phyloP scores from a whole-genome alignment of 2,113 vertebrate species.

The Sander lucioperca region DNA sequence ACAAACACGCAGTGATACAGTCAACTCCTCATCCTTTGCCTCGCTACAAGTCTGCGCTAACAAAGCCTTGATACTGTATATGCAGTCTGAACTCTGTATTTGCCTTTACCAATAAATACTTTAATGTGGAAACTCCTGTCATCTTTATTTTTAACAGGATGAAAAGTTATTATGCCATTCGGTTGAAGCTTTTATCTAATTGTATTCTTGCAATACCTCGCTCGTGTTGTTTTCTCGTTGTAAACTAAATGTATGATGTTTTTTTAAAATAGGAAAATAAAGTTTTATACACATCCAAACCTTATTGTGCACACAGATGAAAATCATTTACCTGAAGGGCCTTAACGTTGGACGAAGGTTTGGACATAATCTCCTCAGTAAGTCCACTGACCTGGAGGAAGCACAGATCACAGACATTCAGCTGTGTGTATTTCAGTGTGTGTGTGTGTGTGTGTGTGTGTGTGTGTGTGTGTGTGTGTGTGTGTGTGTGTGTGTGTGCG shows the following conservation, averaged over 20 bases:
- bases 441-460: conserved; percentile 29
- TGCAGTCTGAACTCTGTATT: conserved; percentile 65
- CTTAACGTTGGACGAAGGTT: conserved; percentile 95
- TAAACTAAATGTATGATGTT: background rate
- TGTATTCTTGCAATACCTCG: background rate
- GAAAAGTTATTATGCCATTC: background rate
- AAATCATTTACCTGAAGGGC: conserved; percentile 93
- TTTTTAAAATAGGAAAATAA: background rate
- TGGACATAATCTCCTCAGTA: conserved; percentile 89
- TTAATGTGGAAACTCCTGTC: conserved; percentile 40
- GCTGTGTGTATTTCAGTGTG: conserved; percentile 11
- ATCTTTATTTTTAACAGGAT: background rate
- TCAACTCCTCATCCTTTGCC: conserved; percentile 52
- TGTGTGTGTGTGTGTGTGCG: conserved; percentile 16
- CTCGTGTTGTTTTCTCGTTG: background rate
- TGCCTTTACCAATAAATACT: conserved; percentile 76
- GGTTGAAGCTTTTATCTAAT: background rate
- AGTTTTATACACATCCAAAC: conserved; percentile 7
- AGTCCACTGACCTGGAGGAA: conserved; percentile 77
- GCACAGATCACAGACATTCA: conserved; percentile 72
- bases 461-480: background rate
- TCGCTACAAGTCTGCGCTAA: conserved; percentile 64
- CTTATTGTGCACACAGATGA: background rate
- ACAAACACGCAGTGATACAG: conserved; percentile 1
- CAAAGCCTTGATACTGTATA: conserved; percentile 60